Evolutionary conservation across 2,113 vertebrate genomes (phyloP), one percentile per base, ranked within the genome.

Genomic region (Carassius gibelio): DNA sequence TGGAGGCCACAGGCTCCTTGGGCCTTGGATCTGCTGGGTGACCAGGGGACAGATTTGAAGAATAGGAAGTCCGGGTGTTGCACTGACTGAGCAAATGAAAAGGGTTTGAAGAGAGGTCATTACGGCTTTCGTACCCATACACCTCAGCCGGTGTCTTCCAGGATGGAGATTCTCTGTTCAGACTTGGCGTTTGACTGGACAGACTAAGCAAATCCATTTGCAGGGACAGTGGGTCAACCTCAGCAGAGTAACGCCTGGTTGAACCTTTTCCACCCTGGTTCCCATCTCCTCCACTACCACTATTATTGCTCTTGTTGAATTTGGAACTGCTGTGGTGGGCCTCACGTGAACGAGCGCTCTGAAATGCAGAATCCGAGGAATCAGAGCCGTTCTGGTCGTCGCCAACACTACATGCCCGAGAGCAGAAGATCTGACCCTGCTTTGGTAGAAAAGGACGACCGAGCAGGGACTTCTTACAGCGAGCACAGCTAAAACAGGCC

Each of bases 201-300:
- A 99, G 95, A 91, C 98, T 99, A 77, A 99, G 95, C 90, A 99
- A 93, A 89, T 99, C 98, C 98, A 99, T 99, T 92, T 99, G 98
- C 87, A 98, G 89, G 2, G 98, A 99, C 68, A 99, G 95, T 0
- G 98, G 98, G 92, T 99, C 98, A 91, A 99, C 96, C 0, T 99
- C 98, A 0, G 96, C 94, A 0, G 97, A 98, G 81, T 96, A 96
- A 48, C 96, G 95, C 86, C 94, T 96, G 5, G 93, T 91, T 30
- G 92, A 91, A 77, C 92, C 93, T 48, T 81, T 48, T 10, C 50
- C 34, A 8, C 81, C 30, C 6, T 83, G 81, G 86, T 95, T 91
- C 92, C 91, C 89, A 78, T 90, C 90, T 89, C 88, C 0, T 87
- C 85, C 84, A 94, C 93, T 80, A 94, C 95, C 0, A 87, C 89